Evolutionary conservation across 2,797 vertebrate species (phyloP).

Genomic region (Dipus sagitta): DNA sequence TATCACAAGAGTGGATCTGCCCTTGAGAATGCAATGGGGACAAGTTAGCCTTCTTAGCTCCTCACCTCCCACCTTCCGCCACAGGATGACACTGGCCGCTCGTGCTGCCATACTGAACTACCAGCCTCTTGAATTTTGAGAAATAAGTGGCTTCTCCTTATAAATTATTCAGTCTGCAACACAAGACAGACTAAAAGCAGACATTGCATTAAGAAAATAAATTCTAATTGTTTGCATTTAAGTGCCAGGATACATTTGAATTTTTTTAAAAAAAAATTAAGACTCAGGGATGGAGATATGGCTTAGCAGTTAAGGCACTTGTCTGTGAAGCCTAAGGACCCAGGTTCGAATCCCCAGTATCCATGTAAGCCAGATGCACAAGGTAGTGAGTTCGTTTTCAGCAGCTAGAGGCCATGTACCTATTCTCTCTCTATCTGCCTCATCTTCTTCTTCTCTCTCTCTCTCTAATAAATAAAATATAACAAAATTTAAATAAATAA

Average conservation of each 20-base stretch:
- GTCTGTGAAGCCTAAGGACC: too few species aligned
- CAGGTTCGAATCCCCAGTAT: too few species aligned
- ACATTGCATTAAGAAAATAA: neutral
- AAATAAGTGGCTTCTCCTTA: neutral
- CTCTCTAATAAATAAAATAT: too few species aligned
- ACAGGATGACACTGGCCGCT: neutral
- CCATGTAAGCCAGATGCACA: too few species aligned
- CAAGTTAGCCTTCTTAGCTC: neutral
- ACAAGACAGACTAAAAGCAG: neutral
- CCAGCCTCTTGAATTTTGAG: neutral
- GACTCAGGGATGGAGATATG: too few species aligned
- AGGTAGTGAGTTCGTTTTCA: too few species aligned
- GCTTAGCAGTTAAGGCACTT: too few species aligned
- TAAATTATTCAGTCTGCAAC: neutral
- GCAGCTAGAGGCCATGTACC: too few species aligned
- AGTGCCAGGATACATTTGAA: neutral
- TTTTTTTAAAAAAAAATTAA: neutral
- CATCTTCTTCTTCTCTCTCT: too few species aligned
- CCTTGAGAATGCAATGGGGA: neutral
- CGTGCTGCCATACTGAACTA: neutral
- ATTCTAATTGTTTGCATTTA: constrained; percentile 26
- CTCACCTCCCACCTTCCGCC: neutral
- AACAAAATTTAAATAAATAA: neutral
- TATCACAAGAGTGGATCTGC: neutral
- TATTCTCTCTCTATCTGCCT: too few species aligned